Evolutionary conservation across 1,140 invertebrate genomes (phyloP).

Genomic region (Bacillus rossius): DNA sequence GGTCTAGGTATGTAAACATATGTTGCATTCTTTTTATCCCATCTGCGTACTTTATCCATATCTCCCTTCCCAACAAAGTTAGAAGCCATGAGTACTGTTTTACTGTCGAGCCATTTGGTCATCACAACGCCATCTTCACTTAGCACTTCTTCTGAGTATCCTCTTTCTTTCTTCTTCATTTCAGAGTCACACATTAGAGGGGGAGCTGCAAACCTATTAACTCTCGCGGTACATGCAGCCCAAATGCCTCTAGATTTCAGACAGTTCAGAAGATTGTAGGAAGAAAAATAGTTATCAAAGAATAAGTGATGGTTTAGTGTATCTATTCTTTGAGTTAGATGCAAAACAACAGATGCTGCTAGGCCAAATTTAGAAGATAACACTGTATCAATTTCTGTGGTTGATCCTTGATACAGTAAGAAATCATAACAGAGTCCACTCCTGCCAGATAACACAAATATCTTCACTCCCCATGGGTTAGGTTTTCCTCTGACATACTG

Average conservation of each 20-base stretch:
- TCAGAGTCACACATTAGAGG: slow-evolving; percentile 16
- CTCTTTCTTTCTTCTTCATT: slow-evolving; percentile 18
- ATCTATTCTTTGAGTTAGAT: not conserved
- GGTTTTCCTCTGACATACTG: slow-evolving; percentile 11
- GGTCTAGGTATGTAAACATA: not conserved
- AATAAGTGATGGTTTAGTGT: slow-evolving; percentile 9
- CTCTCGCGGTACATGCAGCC: slow-evolving; percentile 14
- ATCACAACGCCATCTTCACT: not conserved
- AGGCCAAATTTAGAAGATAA: too few species aligned
- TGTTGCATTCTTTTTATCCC: slow-evolving; percentile 1
- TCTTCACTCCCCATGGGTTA: slow-evolving; percentile 22
- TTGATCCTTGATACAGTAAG: slow-evolving; percentile 24
- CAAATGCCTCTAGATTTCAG: slow-evolving; percentile 11
- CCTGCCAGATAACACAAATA: slow-evolving; percentile 25
- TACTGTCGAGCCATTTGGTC: not conserved
- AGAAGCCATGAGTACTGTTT: not conserved
- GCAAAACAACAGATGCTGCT: slow-evolving; percentile 5
- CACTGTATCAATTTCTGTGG: slow-evolving; percentile 13
- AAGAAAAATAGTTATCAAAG: slow-evolving; percentile 24
- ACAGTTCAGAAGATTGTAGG: slow-evolving; percentile 6
- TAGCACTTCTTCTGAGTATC: slow-evolving; percentile 4
- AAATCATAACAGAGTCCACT: slow-evolving; percentile 29
- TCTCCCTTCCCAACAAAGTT: slow-evolving; percentile 1
- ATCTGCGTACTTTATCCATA: not conserved
- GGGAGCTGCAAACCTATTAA: slow-evolving; percentile 13